Evolutionary conservation across 2,113 vertebrate genomes (phyloP).

Genomic region (Spermophilus dauricus): DNA sequence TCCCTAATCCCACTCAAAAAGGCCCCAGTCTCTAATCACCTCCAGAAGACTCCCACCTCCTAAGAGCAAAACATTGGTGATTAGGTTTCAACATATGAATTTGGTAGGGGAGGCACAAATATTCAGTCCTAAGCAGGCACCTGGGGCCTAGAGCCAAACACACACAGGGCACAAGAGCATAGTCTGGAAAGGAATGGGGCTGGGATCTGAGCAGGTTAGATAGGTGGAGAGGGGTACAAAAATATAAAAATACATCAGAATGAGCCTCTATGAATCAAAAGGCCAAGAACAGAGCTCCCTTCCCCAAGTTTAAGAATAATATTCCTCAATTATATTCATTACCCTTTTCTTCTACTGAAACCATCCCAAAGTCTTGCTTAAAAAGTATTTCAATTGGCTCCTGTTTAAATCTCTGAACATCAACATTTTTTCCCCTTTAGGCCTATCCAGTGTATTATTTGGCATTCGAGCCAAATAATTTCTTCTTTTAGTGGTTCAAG

Average conservation of each 20-base stretch:
- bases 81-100: not conserved
- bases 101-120: not conserved
- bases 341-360: too few species aligned
- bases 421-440: not conserved
- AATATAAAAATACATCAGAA: not conserved
- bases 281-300: not conserved
- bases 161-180: fast-evolving
- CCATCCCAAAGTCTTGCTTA: not conserved
- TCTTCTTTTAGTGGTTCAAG: not conserved
- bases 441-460: not conserved
- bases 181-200: not conserved
- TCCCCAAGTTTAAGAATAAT: not conserved
- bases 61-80: not conserved
- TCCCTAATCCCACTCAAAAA: too few species aligned
- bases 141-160: not conserved
- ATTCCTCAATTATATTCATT: not conserved
- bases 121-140: not conserved
- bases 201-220: not conserved
- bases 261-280: not conserved
- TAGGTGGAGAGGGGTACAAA: not conserved
- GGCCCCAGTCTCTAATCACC: not conserved
- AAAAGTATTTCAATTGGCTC: not conserved
- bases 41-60: not conserved
- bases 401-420: not conserved
- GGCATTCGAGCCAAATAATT: too few species aligned